Evolutionary conservation across 2,113 vertebrate species (phyloP), one percentile per base, ranked within the genome.

Genomic region (Helogale parvula): DNA sequence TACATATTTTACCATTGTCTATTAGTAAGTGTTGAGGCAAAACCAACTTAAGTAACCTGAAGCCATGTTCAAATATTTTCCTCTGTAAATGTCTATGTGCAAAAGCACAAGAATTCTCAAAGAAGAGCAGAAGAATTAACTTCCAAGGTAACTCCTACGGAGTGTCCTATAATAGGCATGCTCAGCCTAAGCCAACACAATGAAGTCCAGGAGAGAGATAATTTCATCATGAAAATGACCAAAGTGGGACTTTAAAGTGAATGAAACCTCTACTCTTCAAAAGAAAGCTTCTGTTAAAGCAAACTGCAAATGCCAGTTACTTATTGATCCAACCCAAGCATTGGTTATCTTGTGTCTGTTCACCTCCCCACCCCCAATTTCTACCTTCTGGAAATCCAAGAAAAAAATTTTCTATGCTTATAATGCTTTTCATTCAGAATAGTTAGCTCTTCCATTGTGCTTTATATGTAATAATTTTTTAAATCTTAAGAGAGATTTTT

Each of bases 261-360:
- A 79, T 47, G 45, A n/a, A 96, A 47, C 29, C 8, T 95, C 38
- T 98, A 63, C 96, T 98, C 95, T 98, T 96, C 90, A 97, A 98
- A 98, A 91, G 89, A 97, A 93, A 98, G 74, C 14, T 97, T 97
- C 97, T 94, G 77, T 96, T 98, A 97, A 98, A 98, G 96, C 96
- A 95, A 96, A 97, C 86, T 72, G 23, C 84, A 92, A 77, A 97
- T 98, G 97, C 91, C 96, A 98, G 97, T 97, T 98, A 97, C 60
- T 96, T 98, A 98, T 98, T 98, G 98, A 98, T 98, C 79, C 97
- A 98, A 54, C 90, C 96, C 72, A 57, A 92, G 45, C 94, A 98
- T 97, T 25, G 87, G 98, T 98, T 97, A 96, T 96, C 68, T 95
- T 82, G 76, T 87, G 90, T 90, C 95, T 97, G 81, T 97, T 98